A percentile compares a stretch with the other conserved stretches of the same genome.
phyloP scores from a whole-genome alignment of 2,797 vertebrate species.

The Platalea minor region DNA sequence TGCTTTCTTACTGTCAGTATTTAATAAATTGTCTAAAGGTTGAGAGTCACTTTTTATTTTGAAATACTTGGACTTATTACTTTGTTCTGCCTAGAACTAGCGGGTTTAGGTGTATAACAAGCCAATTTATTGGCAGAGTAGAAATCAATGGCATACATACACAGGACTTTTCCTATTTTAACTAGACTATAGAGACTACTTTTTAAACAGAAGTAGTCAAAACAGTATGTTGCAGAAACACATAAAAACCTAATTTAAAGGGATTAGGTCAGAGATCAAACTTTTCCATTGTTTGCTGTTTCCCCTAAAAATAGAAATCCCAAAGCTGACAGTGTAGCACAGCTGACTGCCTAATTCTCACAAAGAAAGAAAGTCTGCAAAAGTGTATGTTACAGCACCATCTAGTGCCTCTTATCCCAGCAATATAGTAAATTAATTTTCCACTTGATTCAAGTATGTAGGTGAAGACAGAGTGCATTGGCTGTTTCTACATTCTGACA shows the following conservation, averaged over 20 bases:
- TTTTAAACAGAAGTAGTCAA: not conserved
- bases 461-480: not conserved
- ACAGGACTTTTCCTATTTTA: not conserved
- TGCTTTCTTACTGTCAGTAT: not conserved
- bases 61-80: not conserved
- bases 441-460: not conserved
- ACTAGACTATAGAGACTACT: not conserved
- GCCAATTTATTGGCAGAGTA: not conserved
- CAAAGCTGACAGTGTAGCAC: not conserved
- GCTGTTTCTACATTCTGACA: not conserved
- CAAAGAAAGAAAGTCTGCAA: not conserved
- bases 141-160: not conserved
- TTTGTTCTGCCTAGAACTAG: not conserved
- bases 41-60: not conserved
- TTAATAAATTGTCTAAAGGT: not conserved
- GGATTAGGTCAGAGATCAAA: not conserved
- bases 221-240: not conserved
- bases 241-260: not conserved
- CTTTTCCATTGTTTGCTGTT: not conserved
- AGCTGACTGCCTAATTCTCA: not conserved
- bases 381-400: conserved; percentile 22
- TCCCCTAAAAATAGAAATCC: not conserved
- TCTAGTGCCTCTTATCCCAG: not conserved
- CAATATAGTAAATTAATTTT: not conserved
- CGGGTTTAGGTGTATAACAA: not conserved